Evolutionary conservation across 2,888 invertebrate genomes (phyloP).

Genomic region (Anorthoa munda): DNA sequence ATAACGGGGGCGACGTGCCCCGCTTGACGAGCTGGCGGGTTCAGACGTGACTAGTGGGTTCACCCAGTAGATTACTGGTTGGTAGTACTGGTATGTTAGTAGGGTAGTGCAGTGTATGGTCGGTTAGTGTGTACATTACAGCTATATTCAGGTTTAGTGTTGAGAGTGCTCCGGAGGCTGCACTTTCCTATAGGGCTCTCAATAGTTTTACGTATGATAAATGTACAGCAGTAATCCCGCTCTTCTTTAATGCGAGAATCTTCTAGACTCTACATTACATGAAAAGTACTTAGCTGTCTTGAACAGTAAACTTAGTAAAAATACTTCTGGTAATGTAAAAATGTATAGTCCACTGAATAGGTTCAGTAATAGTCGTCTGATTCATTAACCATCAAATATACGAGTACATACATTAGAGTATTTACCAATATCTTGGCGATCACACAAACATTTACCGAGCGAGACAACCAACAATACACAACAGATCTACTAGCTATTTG

Average conservation of each 20-base stretch:
- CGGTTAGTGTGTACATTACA: slow-evolving; percentile 5
- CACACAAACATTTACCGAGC: slow-evolving; percentile 17
- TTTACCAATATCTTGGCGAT: slow-evolving; percentile 26
- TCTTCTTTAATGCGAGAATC: not conserved
- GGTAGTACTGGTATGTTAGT: slow-evolving; percentile 34
- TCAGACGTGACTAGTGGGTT: slow-evolving; percentile 52
- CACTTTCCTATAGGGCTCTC: not conserved
- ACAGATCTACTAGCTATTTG: slow-evolving; percentile 16
- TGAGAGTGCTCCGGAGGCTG: not conserved
- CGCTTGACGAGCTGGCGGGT: slow-evolving; percentile 46
- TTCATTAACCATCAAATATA: slow-evolving; percentile 26
- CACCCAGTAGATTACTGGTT: slow-evolving; percentile 24
- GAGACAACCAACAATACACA: slow-evolving; percentile 3
- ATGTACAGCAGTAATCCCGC: not conserved
- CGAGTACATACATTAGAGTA: not conserved
- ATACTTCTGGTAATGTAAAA: not conserved
- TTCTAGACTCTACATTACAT: not conserved
- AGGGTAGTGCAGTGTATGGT: slow-evolving; percentile 12
- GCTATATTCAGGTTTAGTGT: slow-evolving; percentile 22
- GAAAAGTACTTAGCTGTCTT: not conserved
- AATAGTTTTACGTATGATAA: not conserved
- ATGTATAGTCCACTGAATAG: not conserved
- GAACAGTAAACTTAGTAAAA: not conserved
- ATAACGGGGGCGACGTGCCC: slow-evolving; percentile 54
- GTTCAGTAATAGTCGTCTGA: not conserved